A percentile compares a stretch with the other conserved stretches of the same genome.
Evolutionary conservation across 2,797 vertebrate genomes (phyloP).

Genomic region (Lagodon rhomboides): DNA sequence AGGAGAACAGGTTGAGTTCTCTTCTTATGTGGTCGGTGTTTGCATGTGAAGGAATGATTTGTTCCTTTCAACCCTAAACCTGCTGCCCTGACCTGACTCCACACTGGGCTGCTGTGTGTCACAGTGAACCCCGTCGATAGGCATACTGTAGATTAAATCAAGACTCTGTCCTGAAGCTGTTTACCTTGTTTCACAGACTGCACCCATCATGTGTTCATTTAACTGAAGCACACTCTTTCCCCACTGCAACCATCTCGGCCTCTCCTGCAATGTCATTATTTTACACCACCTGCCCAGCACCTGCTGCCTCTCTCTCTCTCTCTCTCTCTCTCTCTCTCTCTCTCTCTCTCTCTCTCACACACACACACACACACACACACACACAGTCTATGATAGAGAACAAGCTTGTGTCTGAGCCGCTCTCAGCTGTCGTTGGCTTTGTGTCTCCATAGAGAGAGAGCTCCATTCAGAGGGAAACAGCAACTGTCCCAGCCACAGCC

Average conservation of each 20-base stretch:
- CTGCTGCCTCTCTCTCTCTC: no score
- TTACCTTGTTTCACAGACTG: neutral
- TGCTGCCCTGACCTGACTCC: neutral
- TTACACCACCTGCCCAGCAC: slow-evolving; percentile 34
- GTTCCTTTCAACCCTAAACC: neutral
- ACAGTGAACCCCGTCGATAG: neutral
- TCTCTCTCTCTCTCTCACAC: neutral
- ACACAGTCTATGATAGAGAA: neutral
- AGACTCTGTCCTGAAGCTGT: neutral
- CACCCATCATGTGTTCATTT: neutral
- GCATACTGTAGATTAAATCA: neutral
- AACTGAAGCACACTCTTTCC: neutral
- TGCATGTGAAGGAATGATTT: neutral
- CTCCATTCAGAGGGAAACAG: slow-evolving; percentile 46
- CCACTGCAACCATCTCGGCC: neutral
- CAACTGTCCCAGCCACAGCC: slow-evolving; percentile 56
- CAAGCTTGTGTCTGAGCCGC: slow-evolving; percentile 20
- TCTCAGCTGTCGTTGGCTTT: slow-evolving; percentile 64
- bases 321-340: no score
- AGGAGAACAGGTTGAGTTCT: neutral
- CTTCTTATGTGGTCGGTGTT: neutral
- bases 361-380: neutral
- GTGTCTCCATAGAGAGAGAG: slow-evolving; percentile 59
- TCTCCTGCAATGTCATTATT: slow-evolving; percentile 15
- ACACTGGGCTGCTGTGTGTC: neutral